Base-by-base conservation (phyloP, 1,140 invertebrate species). In the Zaprionus nigranus region DNA sequence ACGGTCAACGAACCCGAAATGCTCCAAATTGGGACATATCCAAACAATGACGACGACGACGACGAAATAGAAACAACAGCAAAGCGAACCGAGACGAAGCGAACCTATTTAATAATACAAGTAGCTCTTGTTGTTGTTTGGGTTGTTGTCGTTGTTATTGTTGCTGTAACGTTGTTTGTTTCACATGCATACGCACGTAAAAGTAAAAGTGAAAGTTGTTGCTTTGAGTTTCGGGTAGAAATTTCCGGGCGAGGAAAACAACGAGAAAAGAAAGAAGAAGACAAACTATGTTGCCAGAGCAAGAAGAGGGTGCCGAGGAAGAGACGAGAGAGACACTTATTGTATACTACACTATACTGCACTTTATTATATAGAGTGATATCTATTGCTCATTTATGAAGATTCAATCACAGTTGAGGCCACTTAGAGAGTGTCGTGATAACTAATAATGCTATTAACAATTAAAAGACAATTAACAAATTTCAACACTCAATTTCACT, bases 181-280 rank as follows among this genome's bases (percentile, higher is more conserved):
- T 77, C 70, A 73, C 62, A 61, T 61, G 43, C 24, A 34, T 61
- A 72, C 68, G 68, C 68, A 71, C 75, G 81, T 34, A 46, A 90
- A 90, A 90, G 85, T 90, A 90, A 90, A 90, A 90, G 85, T 90
- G 85, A 90, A 90, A 90, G 85, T 88, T 81, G 66, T 30, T 30
- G 28, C 28, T 30, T 30, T 30, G 28, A 30, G 7, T 69, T 71
- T 34, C 30, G 46, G 63, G 72, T 77, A 85, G 85, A 90, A 90
- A 88, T 85, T 76, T 81, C 43, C 53, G 84, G 77, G 77, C 72
- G 57, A 22, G 5, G 46, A 40, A 59, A 60, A 54, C 49, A 57
- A 30, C n/a, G 17, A 30, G 6, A 6, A 20, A 38, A n/a, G 17
- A 34, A 60, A 15, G 9, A 43, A 17, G 15, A 46, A 46, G 38